Percentiles rank a stretch among this genome's conserved stretches.
Evolutionary conservation across 2,797 vertebrate species (phyloP).

Genomic region (Capromys pilorides): DNA sequence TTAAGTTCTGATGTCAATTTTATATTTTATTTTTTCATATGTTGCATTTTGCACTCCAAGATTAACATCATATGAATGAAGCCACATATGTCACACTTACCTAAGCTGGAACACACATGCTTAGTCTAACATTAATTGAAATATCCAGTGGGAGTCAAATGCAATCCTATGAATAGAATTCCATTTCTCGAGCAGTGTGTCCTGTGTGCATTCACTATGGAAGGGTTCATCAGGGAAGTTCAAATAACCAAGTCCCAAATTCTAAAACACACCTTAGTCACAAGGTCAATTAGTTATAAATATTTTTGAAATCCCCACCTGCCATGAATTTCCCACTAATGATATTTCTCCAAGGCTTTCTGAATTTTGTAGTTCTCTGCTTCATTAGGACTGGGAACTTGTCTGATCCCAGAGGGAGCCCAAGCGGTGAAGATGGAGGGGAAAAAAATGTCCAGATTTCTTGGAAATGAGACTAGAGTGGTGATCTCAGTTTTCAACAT

Average conservation of each 20-base stretch:
- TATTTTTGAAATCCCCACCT: conserved; percentile 52
- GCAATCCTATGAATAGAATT: neutral
- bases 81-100: conserved; percentile 32
- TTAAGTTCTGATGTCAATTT: neutral
- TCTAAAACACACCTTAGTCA: conserved; percentile 42
- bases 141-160: conserved; percentile 26
- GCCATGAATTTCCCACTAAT: neutral
- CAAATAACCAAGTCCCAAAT: conserved; percentile 36
- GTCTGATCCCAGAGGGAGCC: neutral
- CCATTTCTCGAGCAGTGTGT: neutral
- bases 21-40: conserved; percentile 17
- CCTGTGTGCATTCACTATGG: neutral
- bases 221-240: neutral
- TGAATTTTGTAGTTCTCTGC: conserved; percentile 53
- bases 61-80: conserved; percentile 25
- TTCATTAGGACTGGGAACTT: conserved; percentile 41
- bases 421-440: neutral
- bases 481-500: conserved; percentile 41
- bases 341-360: conserved; percentile 29
- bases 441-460: conserved; percentile 11
- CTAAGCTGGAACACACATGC: neutral
- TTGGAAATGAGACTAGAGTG: neutral
- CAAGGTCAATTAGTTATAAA: conserved; percentile 51
- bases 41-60: neutral
- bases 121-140: conserved; percentile 31